phyloP scores from a whole-genome alignment of 1,140 invertebrate species.

The Coptotermes formosanus region DNA sequence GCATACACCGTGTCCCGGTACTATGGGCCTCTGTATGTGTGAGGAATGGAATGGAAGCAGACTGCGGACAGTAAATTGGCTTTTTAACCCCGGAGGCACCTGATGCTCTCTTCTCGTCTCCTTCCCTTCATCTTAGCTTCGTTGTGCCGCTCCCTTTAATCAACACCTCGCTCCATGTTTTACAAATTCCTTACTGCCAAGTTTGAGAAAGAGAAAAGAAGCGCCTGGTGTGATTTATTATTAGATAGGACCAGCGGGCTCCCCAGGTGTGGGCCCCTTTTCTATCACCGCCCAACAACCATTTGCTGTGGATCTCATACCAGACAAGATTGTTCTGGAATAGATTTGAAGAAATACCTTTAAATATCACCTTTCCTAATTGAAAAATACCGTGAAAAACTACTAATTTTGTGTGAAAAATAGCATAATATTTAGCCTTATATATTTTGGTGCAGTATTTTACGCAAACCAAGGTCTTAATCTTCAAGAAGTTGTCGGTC shows the following conservation, averaged over 20 bases:
- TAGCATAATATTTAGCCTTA: too few species aligned
- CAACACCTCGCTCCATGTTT: slow-evolving; percentile 25
- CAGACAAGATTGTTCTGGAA: background rate
- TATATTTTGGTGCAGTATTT: background rate
- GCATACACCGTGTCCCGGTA: background rate
- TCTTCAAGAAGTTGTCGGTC: background rate
- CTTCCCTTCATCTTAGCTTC: background rate
- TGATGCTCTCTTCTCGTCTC: background rate
- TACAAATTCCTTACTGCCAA: background rate
- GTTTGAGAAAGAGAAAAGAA: slow-evolving; percentile 19
- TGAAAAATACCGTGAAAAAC: background rate
- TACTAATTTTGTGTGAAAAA: background rate
- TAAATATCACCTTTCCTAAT: background rate
- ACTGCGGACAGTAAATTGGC: slow-evolving; percentile 26
- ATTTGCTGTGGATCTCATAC: background rate
- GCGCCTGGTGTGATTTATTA: slow-evolving; percentile 24
- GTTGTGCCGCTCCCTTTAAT: slow-evolving; percentile 29
- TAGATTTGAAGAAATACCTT: background rate
- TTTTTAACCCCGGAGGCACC: slow-evolving; percentile 23
- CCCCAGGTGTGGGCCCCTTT: slow-evolving; percentile 20
- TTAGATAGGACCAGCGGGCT: slow-evolving; percentile 2
- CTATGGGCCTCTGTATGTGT: background rate
- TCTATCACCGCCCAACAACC: background rate
- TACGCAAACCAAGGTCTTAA: background rate
- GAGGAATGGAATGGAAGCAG: slow-evolving; percentile 1